These are phyloP conservation scores for Brachystomella parvula DNA, from an alignment of 1,140 invertebrate species.

Conservation along the genomic window DNA sequence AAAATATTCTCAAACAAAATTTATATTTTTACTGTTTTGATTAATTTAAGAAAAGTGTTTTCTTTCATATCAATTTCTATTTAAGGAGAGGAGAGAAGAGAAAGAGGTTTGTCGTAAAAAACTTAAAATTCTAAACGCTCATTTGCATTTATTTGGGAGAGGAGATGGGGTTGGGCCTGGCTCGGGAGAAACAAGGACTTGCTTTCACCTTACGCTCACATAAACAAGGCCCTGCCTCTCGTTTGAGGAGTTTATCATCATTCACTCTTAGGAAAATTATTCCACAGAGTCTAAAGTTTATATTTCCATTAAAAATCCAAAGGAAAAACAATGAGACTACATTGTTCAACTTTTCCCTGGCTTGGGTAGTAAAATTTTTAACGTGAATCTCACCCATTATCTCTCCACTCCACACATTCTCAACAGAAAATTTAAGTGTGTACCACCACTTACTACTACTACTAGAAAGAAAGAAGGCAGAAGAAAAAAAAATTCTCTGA, in stretches of 20 bases:
- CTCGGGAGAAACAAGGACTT: not conserved
- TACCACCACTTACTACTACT: too few relatives aligned
- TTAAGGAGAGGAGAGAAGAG: too few relatives aligned
- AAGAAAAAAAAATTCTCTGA: too few relatives aligned
- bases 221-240: too few relatives aligned
- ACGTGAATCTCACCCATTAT: not conserved
- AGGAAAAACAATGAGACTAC: not conserved
- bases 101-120: constrained; percentile 5
- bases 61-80: constrained; percentile 1
- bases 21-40: constrained; percentile 12
- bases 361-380: not conserved
- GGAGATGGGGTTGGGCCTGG: too few relatives aligned
- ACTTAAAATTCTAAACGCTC: constrained; percentile 1
- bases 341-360: not conserved
- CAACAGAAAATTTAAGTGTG: not conserved
- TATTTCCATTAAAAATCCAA: not conserved
- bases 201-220: not conserved
- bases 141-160: too few relatives aligned
- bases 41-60: constrained; percentile 11
- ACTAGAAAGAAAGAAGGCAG: too few relatives aligned
- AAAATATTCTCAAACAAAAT: too few relatives aligned
- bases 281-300: not conserved
- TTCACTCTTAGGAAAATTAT: not conserved
- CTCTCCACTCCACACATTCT: not conserved
- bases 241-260: too few relatives aligned